A percentile compares a stretch with the other conserved stretches of the same genome.
These are phyloP conservation scores for Xylocampa areola DNA, from an alignment of 2,888 invertebrate species.

Conservation along the genomic window DNA sequence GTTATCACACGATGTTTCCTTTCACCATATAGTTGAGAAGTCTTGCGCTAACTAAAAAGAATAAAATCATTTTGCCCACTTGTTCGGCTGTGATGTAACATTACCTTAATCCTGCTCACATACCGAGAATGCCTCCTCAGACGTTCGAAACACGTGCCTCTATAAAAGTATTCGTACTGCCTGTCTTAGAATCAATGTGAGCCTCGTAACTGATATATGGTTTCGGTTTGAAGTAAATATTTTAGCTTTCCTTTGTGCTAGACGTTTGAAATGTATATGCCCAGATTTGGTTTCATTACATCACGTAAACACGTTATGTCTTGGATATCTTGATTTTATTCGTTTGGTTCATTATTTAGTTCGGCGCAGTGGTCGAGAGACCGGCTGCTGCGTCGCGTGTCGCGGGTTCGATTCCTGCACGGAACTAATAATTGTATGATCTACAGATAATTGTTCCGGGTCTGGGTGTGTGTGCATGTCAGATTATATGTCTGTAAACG, in stretches of 20 bases:
- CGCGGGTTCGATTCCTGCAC: no score
- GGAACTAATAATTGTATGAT: no score
- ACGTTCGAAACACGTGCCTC: constrained; percentile 31
- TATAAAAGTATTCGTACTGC: constrained; percentile 30
- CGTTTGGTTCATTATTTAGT: no score
- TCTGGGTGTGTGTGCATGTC: no score
- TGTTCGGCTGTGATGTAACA: constrained; percentile 6
- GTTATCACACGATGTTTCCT: no score
- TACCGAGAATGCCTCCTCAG: constrained; percentile 24
- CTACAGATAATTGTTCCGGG: no score
- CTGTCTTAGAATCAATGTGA: constrained; percentile 46
- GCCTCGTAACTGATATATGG: constrained; percentile 36
- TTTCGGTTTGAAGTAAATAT: constrained; percentile 39
- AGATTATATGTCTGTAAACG: no score
- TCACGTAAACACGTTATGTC: constrained; percentile 4
- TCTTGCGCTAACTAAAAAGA: no score
- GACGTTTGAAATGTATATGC: constrained; percentile 7
- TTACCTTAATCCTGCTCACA: constrained; percentile 23
- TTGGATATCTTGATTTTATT: neutral
- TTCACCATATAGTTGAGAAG: no score
- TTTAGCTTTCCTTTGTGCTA: constrained; percentile 37
- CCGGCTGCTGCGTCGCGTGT: no score
- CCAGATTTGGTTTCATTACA: neutral
- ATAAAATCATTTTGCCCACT: neutral
- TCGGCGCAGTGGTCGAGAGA: no score